These are phyloP conservation scores for Urechis unicinctus DNA, from an alignment of 2,888 invertebrate genomes.

Conservation along the genomic window DNA sequence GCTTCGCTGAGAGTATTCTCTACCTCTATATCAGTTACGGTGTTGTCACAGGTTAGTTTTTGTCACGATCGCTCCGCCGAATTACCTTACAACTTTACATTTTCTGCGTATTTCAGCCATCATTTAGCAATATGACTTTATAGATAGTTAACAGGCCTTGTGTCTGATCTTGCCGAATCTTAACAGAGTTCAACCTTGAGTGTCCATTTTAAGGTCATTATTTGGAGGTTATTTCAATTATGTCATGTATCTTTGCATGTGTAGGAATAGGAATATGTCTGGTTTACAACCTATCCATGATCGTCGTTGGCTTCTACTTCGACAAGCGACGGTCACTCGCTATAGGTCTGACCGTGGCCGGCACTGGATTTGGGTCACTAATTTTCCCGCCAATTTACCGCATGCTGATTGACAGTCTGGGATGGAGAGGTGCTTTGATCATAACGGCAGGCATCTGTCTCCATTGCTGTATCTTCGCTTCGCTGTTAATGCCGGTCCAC, in stretches of 20 bases:
- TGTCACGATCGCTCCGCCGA: no score
- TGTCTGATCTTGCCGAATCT: no score
- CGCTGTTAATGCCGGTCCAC: not conserved
- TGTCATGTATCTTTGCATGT: no score
- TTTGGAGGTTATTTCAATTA: no score
- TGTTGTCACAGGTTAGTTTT: conserved; percentile 1
- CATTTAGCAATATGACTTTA: not conserved
- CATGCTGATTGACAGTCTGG: not conserved
- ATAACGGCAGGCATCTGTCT: not conserved
- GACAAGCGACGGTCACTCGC: not conserved
- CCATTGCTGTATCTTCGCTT: not conserved
- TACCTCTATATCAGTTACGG: not conserved
- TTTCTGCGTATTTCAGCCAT: no score
- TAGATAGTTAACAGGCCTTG: not conserved
- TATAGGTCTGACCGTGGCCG: not conserved
- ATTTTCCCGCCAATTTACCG: not conserved
- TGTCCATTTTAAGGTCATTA: no score
- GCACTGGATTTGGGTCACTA: not conserved
- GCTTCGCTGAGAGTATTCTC: not conserved
- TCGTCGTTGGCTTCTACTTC: not conserved
- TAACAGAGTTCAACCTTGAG: no score
- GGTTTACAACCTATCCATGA: not conserved
- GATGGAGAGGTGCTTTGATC: not conserved
- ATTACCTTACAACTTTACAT: no score
- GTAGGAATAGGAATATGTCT: not conserved